Evolutionary conservation across 2,888 invertebrate genomes (phyloP), one percentile per base, ranked within the genome.

Genomic region (Adela reaumurella): DNA sequence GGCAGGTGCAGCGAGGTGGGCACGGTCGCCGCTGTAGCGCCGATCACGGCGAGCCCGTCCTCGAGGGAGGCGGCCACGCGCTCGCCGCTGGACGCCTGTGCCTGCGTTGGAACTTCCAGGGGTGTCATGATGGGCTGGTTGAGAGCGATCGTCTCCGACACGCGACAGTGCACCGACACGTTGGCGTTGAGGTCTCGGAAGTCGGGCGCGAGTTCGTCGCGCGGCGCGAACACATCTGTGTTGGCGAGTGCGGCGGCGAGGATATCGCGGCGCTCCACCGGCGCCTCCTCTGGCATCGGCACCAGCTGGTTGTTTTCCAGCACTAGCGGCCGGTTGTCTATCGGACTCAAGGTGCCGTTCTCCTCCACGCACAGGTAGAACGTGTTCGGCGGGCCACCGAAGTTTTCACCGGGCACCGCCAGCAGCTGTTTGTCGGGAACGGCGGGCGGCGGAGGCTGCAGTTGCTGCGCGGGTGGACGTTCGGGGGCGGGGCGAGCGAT

Each of bases 71-170:
- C 56, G n/a, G 68, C 62, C 47, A 68, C 56, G n/a, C n/a, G n/a
- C n/a, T n/a, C 2, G 67, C 53, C 17, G 68, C n/a, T n/a, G n/a
- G n/a, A n/a, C n/a, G 68, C 55, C 67, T 64, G 67, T n/a, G 55
- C 67, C 53, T 71, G 85, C 35, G 81, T 79, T 4, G 90, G 89
- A 19, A 87, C 82, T 65, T 91, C 91, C 19, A 88, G 68, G 0
- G 91, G 87, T 1, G 91, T 88, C 92, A 92, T 92, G 48, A 92
- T 92, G 0, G 92, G 89, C 65, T 87, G 89, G 61, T 90, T 83
- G 16, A 90, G 74, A 11, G 87, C 83, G 3, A 88, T 90, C 0
- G 91, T 91, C 65, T 90, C 91, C 3, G 86, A 83, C 0, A 90
- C 88, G 53, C 85, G 82, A 50, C 86, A 66, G 67, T 83, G 68